Evolutionary conservation across 2,797 vertebrate species (phyloP).

Genomic region (Labeo calbasu): DNA sequence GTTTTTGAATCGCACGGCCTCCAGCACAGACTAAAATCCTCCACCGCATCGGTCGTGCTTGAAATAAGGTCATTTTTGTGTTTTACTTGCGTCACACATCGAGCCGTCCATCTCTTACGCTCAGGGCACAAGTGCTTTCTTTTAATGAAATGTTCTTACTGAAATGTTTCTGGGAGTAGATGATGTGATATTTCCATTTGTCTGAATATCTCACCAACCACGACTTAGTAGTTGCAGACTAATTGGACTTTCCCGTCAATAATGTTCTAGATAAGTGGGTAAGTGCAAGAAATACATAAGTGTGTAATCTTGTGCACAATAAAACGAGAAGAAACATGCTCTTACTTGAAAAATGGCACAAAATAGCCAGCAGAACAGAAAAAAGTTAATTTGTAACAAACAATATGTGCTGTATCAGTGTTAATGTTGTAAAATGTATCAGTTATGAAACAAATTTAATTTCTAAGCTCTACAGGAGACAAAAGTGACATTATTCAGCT

Average conservation of each 20-base stretch:
- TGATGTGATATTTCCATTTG: neutral
- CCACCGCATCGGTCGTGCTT: neutral
- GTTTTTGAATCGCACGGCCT: neutral
- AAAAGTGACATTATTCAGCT: neutral
- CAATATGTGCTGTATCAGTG: neutral
- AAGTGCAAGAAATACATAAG: neutral
- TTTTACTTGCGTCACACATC: neutral
- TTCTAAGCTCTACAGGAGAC: neutral
- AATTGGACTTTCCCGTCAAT: neutral
- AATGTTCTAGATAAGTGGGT: neutral
- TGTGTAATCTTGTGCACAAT: neutral
- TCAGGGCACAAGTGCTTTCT: neutral
- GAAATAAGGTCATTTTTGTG: slow-evolving; percentile 25
- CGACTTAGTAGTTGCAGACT: neutral
- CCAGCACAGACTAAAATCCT: neutral
- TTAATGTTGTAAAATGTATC: neutral
- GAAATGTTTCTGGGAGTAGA: neutral
- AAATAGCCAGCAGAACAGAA: too few relatives aligned
- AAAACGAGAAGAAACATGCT: neutral
- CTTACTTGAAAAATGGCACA: neutral
- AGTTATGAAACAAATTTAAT: neutral
- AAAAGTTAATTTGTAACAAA: neutral
- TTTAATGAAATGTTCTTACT: neutral
- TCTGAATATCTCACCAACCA: neutral
- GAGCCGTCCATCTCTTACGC: neutral